A percentile compares a stretch with the other conserved stretches of the same genome.
phyloP scores from a whole-genome alignment of 1,140 invertebrate genomes.

The Pogonognathellus flavescens region DNA sequence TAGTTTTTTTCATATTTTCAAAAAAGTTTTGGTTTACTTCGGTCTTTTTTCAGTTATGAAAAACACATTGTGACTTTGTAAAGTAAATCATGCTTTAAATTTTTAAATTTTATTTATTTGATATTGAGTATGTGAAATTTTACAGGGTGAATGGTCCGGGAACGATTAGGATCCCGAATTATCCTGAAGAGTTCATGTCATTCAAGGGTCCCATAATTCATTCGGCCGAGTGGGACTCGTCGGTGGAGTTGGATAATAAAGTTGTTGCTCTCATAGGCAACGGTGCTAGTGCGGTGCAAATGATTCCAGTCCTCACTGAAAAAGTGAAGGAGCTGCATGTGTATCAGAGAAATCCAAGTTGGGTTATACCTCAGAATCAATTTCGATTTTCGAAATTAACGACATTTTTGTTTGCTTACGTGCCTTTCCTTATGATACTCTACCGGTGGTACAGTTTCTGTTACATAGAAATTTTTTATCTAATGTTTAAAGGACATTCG shows the following conservation, averaged over 20 bases:
- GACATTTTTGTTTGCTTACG: background rate
- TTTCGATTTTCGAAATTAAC: slow-evolving; percentile 15
- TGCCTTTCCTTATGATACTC: background rate
- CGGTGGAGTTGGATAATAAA: slow-evolving; percentile 57
- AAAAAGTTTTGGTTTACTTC: no score
- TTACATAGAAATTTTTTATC: background rate
- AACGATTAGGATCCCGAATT: slow-evolving; percentile 48
- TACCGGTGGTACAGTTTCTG: background rate
- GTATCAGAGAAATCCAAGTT: slow-evolving; percentile 58
- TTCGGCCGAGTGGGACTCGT: slow-evolving; percentile 54
- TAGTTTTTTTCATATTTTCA: no score
- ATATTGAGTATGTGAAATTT: background rate
- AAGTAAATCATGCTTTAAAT: no score
- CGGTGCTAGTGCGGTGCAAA: slow-evolving; percentile 54
- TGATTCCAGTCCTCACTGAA: slow-evolving; percentile 47
- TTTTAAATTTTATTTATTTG: no score
- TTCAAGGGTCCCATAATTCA: no score
- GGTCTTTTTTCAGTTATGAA: no score
- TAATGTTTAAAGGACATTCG: background rate
- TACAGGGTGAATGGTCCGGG: slow-evolving; percentile 54
- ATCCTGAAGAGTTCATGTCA: slow-evolving; percentile 50
- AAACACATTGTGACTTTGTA: no score
- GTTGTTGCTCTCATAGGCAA: slow-evolving; percentile 53
- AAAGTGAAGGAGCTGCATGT: slow-evolving; percentile 53
- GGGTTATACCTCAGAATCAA: slow-evolving; percentile 43